Conservation (phyloP, 2,113 vertebrate species). For the Lamprologus callipterus region DNA sequence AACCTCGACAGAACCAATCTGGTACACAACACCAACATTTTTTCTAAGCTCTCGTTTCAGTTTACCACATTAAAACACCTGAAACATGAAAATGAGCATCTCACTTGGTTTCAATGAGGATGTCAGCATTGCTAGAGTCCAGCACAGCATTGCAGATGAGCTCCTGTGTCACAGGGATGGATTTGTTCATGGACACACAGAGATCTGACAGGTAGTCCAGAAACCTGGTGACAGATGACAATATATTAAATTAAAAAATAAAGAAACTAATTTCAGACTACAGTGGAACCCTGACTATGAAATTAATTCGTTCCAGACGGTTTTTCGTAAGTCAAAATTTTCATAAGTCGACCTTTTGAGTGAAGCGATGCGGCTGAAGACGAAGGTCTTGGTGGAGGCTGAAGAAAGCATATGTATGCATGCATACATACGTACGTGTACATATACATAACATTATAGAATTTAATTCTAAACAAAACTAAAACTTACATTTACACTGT, state of each 20-base stretch:
- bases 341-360: background rate
- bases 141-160: slow-evolving; percentile 95
- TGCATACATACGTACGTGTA: background rate
- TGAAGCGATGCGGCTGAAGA: background rate
- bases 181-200: slow-evolving; percentile 97
- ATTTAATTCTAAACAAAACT: background rate
- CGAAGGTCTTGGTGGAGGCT: background rate
- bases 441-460: background rate
- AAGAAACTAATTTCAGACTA: background rate
- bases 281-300: rapidly evolving
- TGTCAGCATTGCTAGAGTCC: slow-evolving; percentile 89
- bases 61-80: background rate
- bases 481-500: background rate
- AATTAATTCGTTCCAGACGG: background rate
- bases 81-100: background rate
- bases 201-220: slow-evolving; percentile 97
- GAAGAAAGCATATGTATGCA: background rate
- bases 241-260: background rate
- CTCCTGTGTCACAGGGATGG: slow-evolving; percentile 97
- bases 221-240: slow-evolving; percentile 72
- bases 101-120: slow-evolving; percentile 98
- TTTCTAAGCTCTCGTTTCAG: background rate
- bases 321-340: background rate
- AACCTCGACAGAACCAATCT: slow-evolving; percentile 94
- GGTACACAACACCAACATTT: background rate